Conservation (phyloP, 2,888 invertebrate genomes). For the Embidobia sp. region DNA sequence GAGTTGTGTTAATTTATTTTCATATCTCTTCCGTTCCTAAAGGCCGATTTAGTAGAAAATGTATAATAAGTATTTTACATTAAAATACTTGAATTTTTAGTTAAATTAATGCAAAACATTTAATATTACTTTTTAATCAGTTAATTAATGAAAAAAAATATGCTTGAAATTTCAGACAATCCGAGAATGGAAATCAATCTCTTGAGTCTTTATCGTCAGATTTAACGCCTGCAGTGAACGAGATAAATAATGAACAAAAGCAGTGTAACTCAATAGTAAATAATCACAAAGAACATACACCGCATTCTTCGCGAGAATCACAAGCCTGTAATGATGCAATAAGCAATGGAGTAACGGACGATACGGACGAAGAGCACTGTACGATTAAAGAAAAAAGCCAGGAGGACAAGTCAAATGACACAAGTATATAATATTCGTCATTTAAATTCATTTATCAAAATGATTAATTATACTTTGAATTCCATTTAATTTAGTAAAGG, state of each 20-base stretch:
- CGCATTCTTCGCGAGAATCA: constrained; percentile 12
- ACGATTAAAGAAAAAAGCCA: not conserved
- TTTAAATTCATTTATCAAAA: not conserved
- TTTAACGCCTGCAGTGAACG: constrained; percentile 70
- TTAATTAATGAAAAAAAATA: not conserved
- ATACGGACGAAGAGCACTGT: constrained; percentile 21
- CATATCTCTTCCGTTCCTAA: too few relatives aligned
- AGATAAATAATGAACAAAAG: constrained; percentile 67
- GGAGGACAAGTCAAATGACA: constrained; percentile 13
- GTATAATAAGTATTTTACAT: too few relatives aligned
- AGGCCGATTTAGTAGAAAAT: too few relatives aligned
- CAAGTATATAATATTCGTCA: not conserved
- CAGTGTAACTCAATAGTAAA: constrained; percentile 52
- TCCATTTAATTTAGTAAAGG: not conserved
- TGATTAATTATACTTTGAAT: not conserved
- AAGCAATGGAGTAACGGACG: constrained; percentile 52
- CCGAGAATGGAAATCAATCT: constrained; percentile 27
- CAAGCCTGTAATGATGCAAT: constrained; percentile 24
- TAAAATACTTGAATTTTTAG: too few relatives aligned
- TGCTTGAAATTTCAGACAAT: constrained; percentile 82
- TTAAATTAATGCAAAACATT: too few relatives aligned
- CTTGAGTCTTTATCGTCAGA: constrained; percentile 71
- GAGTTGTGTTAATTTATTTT: too few relatives aligned
- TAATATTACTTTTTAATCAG: too few relatives aligned
- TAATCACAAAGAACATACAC: constrained; percentile 22